phyloP scores from a whole-genome alignment of 1,140 invertebrate species.

The Drosophila gunungcola region DNA sequence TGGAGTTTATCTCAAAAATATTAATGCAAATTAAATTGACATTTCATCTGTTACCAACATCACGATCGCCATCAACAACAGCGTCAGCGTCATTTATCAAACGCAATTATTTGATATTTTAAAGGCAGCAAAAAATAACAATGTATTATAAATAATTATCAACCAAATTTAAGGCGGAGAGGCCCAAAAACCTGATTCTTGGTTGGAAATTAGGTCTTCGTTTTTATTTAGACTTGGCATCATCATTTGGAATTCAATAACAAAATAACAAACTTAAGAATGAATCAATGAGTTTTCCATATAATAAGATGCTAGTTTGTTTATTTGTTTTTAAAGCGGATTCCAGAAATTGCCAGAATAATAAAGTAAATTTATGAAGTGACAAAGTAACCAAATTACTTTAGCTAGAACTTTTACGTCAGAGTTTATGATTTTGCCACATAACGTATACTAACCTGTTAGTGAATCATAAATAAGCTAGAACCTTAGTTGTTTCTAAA shows the following conservation, averaged over 20 bases:
- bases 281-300: slow-evolving; percentile 56
- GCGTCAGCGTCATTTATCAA: slow-evolving; percentile 32
- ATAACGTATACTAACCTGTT: slow-evolving; percentile 55
- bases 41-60: slow-evolving; percentile 34
- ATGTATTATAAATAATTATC: slow-evolving; percentile 45
- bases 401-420: slow-evolving; percentile 15
- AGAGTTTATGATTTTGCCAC: slow-evolving; percentile 50
- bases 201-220: slow-evolving; percentile 74
- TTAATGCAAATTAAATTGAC: slow-evolving; percentile 28
- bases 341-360: slow-evolving; percentile 36
- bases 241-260: slow-evolving; percentile 46
- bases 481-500: slow-evolving; percentile 38
- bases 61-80: slow-evolving; percentile 24
- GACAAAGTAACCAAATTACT: slow-evolving; percentile 17
- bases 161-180: slow-evolving; percentile 28
- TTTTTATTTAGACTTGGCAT: slow-evolving; percentile 81
- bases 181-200: slow-evolving; percentile 59
- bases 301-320: slow-evolving; percentile 18
- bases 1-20: slow-evolving; percentile 15
- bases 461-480: slow-evolving; percentile 58
- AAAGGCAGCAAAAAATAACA: slow-evolving; percentile 33
- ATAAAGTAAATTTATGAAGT: slow-evolving; percentile 20
- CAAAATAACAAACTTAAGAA: slow-evolving; percentile 44
- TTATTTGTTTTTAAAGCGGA: slow-evolving; percentile 31
- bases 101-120: slow-evolving; percentile 43